phyloP scores from a whole-genome alignment of 2,113 vertebrate species.

The Noturus placidus region DNA sequence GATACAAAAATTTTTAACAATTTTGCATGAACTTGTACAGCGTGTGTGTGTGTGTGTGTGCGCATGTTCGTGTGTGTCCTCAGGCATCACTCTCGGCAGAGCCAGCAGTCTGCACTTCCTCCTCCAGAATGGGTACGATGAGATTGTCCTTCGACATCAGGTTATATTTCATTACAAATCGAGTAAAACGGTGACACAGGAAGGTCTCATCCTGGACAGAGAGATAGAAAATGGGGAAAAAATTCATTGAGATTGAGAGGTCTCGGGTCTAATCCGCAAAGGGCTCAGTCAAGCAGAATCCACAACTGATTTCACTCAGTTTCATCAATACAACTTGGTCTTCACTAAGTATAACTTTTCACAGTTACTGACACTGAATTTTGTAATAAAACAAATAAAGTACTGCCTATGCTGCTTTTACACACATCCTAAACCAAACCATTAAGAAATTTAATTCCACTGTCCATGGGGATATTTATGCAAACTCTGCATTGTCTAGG shows the following conservation, averaged over 20 bases:
- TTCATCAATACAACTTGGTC: not conserved
- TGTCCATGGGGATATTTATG: not conserved
- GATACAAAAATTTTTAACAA: not conserved
- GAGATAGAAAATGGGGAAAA: not conserved
- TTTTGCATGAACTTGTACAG: constrained; percentile 10
- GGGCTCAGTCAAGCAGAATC: not conserved
- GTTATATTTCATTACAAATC: constrained; percentile 99
- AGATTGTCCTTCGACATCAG: constrained; percentile 99
- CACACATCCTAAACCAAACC: not conserved
- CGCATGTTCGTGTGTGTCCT: constrained; percentile 44
- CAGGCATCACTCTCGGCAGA: constrained; percentile 95
- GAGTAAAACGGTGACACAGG: constrained; percentile 98
- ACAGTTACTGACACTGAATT: too few relatives aligned
- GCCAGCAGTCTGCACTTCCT: constrained; percentile 92
- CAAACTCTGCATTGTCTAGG: not conserved
- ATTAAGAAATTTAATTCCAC: not conserved
- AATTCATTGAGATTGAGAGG: not conserved
- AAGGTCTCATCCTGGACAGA: constrained; percentile 89
- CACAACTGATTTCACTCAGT: not conserved
- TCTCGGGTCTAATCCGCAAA: not conserved
- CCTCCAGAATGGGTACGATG: constrained; percentile 98
- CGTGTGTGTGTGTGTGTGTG: not conserved
- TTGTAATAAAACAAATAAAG: not conserved
- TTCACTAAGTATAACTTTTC: not conserved
- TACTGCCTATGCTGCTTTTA: not conserved